phyloP scores from a whole-genome alignment of 2,113 vertebrate genomes.

The Hydrochoerus hydrochaeris region DNA sequence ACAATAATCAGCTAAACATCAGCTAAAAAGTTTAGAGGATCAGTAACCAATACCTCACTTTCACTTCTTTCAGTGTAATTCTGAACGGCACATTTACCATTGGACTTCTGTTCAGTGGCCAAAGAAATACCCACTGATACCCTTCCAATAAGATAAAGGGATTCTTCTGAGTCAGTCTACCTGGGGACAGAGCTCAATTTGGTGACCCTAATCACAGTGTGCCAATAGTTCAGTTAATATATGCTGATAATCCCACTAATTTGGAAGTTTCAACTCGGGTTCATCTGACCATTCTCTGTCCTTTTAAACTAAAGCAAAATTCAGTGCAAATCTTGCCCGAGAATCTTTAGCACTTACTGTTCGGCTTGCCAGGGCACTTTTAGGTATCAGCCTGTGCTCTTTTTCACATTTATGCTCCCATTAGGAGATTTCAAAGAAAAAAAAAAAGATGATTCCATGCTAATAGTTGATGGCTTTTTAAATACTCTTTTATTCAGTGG shows the following conservation, averaged over 20 bases:
- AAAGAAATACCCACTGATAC: not conserved
- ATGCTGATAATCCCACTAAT: not conserved
- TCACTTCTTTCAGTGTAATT: not conserved
- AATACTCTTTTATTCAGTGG: not conserved
- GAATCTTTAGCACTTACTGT: not conserved
- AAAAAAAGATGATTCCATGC: not conserved
- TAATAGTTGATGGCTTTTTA: not conserved
- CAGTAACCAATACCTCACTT: not conserved
- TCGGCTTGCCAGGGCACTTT: not conserved
- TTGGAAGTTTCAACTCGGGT: slow-evolving; percentile 23
- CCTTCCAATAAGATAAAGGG: not conserved
- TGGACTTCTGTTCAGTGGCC: not conserved
- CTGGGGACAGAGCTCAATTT: not conserved
- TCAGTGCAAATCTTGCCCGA: not conserved
- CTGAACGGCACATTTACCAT: not conserved
- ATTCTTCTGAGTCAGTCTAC: not conserved
- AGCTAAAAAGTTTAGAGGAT: not conserved
- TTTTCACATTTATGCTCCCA: not conserved
- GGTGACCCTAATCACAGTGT: not conserved
- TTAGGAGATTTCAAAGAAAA: not conserved
- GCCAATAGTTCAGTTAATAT: not conserved
- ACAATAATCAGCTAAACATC: not conserved
- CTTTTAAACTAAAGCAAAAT: slow-evolving; percentile 44
- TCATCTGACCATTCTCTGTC: not conserved
- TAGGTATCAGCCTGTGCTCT: not conserved